Evolutionary conservation across 2,888 invertebrate species (phyloP).

Genomic region (Monopis laevigella): DNA sequence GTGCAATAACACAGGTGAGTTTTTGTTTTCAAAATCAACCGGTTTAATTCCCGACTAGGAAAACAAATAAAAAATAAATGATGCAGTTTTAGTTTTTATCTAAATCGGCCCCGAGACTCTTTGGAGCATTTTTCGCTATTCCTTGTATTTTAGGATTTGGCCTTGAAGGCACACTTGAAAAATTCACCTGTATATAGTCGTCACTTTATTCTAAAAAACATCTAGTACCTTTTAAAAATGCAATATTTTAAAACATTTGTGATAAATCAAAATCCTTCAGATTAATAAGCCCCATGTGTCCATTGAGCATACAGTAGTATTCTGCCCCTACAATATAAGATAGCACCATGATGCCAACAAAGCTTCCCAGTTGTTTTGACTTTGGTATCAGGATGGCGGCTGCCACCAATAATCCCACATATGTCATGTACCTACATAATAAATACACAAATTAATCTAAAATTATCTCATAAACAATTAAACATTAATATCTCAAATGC

Average conservation of each 20-base stretch:
- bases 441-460: slow-evolving; percentile 33
- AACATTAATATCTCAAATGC: too few relatives aligned
- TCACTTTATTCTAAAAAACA: slow-evolving; percentile 1
- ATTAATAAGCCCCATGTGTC: slow-evolving; percentile 51
- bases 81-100: too few relatives aligned
- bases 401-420: slow-evolving; percentile 84
- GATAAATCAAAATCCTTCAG: slow-evolving; percentile 42
- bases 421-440: slow-evolving; percentile 78
- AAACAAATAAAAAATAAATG: too few relatives aligned
- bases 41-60: too few relatives aligned
- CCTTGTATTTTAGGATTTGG: too few relatives aligned
- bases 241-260: slow-evolving; percentile 28
- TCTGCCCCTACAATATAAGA: slow-evolving; percentile 87
- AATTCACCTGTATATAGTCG: not conserved
- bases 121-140: too few relatives aligned
- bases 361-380: slow-evolving; percentile 77
- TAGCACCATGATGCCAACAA: slow-evolving; percentile 82
- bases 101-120: too few relatives aligned
- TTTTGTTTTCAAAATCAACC: too few relatives aligned
- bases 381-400: slow-evolving; percentile 87
- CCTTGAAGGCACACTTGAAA: not conserved
- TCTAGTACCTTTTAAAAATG: not conserved
- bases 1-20: too few relatives aligned
- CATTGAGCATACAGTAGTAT: slow-evolving; percentile 70
- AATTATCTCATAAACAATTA: not conserved